Percentiles rank a stretch among this genome's conserved stretches.
Conservation (phyloP, 2,888 invertebrate species). For the Harpalus rufipes region DNA sequence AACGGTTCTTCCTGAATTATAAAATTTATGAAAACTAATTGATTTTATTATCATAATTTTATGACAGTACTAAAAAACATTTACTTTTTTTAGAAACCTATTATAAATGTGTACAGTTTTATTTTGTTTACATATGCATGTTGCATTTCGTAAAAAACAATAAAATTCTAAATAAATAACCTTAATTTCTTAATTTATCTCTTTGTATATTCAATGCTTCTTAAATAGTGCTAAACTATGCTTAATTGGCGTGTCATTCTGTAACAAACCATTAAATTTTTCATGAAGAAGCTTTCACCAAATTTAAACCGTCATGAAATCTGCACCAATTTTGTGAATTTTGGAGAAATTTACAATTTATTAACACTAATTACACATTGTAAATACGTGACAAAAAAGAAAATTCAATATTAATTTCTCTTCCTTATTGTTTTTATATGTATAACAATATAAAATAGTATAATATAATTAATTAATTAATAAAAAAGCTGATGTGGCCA, state of each 20-base stretch:
- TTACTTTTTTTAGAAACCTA: too few species aligned
- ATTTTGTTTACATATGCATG: background rate
- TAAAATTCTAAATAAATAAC: background rate
- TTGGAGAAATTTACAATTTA: slow-evolving; percentile 13
- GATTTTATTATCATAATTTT: too few species aligned
- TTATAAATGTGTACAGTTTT: too few species aligned
- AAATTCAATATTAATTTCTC: too few species aligned
- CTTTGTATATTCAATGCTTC: background rate
- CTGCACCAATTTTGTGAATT: slow-evolving; percentile 9
- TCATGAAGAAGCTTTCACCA: slow-evolving; percentile 52
- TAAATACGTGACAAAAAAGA: background rate
- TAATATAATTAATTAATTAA: too few species aligned
- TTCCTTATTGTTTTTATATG: too few species aligned
- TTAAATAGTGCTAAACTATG: background rate
- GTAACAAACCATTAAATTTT: slow-evolving; percentile 41
- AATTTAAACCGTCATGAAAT: slow-evolving; percentile 17
- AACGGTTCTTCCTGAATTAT: too few species aligned
- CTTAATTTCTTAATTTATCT: background rate
- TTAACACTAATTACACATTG: slow-evolving; percentile 15
- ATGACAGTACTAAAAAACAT: too few species aligned
- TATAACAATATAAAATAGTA: too few species aligned
- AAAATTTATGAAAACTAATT: too few species aligned
- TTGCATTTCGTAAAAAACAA: background rate
- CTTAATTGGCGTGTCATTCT: slow-evolving; percentile 57
- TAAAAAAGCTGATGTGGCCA: too few species aligned